Evolutionary conservation across 2,113 vertebrate genomes (phyloP), one percentile per base, ranked within the genome.

Genomic region (Brachionichthys hirsutus): DNA sequence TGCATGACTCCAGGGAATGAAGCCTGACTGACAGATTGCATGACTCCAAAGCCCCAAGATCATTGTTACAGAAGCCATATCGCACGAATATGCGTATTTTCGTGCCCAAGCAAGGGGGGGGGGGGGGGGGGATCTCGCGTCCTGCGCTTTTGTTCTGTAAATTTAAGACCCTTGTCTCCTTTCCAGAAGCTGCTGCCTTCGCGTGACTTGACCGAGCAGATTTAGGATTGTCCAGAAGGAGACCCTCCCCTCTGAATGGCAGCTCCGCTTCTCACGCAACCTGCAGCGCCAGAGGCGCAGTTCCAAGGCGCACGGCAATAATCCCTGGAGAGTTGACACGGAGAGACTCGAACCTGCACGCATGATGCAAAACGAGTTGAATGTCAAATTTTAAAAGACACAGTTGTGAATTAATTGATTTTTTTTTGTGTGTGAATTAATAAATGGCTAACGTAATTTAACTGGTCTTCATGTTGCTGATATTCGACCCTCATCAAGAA

Each of bases 121-220:
- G 24, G 24, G 24, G 24, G 24, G 24, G 24, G 50, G 19, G 71
- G 70, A 82, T 71, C 60, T 77, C 73, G 65, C 80, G 80, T 84
- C 78, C 65, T 67, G 71, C 78, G 62, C 69, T 81, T 90, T 89
- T 91, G 88, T 90, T 90, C 85, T 84, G 61, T 55, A 30, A 65
- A 74, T 87, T 86, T 91, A 88, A 89, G 88, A 89, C 85, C 89
- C 84, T 85, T 88, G 87, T 91, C 85, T 89, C 88, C 89, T 87
- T 87, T 88, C 80, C 85, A 87, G 83, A 77, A 79, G 84, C 88
- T 75, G 75, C 79, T 82, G 83, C 89, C 89, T 91, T 92, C 85
- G 91, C 91, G 91, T 92, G 91, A 92, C 91, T 85, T 90, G 87
- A 88, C 85, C 85, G 72, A 85, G 90, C 85, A 91, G 89, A 91